Evolutionary conservation across 1,140 invertebrate species (phyloP).

Genomic region (Mya arenaria): DNA sequence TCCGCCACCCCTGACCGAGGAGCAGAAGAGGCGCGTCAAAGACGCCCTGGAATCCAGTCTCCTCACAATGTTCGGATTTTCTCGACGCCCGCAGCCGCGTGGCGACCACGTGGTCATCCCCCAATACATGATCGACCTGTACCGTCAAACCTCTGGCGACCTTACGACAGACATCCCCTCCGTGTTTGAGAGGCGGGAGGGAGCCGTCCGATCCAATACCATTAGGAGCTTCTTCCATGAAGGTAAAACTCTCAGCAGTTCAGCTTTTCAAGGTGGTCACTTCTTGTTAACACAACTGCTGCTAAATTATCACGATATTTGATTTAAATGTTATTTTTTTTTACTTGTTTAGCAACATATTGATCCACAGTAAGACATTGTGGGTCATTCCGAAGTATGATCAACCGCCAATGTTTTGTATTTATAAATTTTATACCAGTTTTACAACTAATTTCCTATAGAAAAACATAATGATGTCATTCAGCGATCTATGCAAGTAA

Average conservation of each 20-base stretch:
- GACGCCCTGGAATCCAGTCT: constrained; percentile 86
- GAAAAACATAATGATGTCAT: no score
- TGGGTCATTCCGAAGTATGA: no score
- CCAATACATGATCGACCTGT: constrained; percentile 89
- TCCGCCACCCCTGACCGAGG: constrained; percentile 55
- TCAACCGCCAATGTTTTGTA: no score
- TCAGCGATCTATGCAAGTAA: no score
- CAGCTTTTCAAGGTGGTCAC: no score
- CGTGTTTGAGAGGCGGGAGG: constrained; percentile 33
- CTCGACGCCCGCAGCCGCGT: constrained; percentile 83
- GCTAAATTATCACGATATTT: no score
- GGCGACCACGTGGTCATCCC: constrained; percentile 85
- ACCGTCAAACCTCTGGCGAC: constrained; percentile 78
- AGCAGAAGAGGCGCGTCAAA: constrained; percentile 59
- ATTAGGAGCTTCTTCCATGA: constrained; percentile 92
- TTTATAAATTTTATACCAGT: no score
- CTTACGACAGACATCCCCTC: constrained; percentile 37
- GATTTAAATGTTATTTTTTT: no score
- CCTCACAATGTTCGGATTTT: constrained; percentile 89
- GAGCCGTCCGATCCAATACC: constrained; percentile 87
- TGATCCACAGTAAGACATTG: no score
- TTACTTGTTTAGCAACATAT: no score
- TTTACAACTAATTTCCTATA: no score
- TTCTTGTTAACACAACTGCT: no score
- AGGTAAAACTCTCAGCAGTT: constrained; percentile 85